Evolutionary conservation across 2,888 invertebrate genomes (phyloP), one percentile per base, ranked within the genome.

Genomic region (Pasiphila rectangulata): DNA sequence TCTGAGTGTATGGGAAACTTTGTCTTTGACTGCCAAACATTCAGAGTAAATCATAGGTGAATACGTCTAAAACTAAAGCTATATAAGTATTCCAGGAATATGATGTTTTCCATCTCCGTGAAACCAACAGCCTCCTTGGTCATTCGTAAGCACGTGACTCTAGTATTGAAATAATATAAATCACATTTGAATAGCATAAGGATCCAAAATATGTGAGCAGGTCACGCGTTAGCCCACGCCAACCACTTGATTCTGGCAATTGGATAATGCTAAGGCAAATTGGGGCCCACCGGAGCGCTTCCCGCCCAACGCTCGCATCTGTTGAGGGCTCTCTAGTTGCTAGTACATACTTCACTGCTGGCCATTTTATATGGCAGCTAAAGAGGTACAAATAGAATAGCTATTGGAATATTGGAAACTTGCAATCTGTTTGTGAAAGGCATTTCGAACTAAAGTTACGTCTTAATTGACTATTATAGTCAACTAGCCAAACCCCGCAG

Each of bases 181-280:
- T 49, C 43, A 42, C 30, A 49, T 49, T 46, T 32, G 39, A 50
- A 57, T 48, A 46, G 29, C 35, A 44, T 41, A 47, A 39, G 51
- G 53, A 54, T 59, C 64, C 57, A 67, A 75, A 78, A 79, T 72
- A 72, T 62, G 68, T 64, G 75, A 69, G 61, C 76, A 74, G 79
- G 81, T 83, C 85, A 82, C 83, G 85, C 77, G 82, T 72, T 74
- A 69, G 87, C 87, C 87, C 85, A 88, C 87, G 87, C 87, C 75
- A 85, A 87, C 78, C 83, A 82, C 75, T 88, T 86, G 79, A 72
- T 75, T 76, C 71, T 66, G 65, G 61, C 81, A 86, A 87, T 85
- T 86, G 86, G 78, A 84, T 86, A 86, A 86, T 86, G 72, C 66
- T 68, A 65, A 69, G 63, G 67, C 79, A 78, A 83, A 85, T 86